phyloP scores from a whole-genome alignment of 2,113 vertebrate species.

The Tenebrosternarchus preto region DNA sequence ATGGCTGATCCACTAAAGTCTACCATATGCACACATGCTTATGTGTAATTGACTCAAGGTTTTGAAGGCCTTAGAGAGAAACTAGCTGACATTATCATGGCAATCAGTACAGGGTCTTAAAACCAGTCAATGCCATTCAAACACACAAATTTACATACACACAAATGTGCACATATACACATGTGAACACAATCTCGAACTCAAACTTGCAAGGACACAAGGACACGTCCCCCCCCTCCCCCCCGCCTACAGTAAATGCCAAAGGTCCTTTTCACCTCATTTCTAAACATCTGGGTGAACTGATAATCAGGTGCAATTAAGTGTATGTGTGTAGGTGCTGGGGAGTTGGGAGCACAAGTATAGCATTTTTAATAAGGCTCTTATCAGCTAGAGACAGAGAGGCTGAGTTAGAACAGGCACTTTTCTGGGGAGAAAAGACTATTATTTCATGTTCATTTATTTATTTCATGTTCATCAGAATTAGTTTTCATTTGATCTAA shows the following conservation, averaged over 20 bases:
- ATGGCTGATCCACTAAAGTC: neutral
- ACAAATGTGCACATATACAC: neutral
- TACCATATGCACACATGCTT: neutral
- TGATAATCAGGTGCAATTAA: neutral
- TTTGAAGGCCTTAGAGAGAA: constrained; percentile 20
- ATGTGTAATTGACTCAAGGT: constrained; percentile 33
- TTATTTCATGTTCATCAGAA: too few relatives aligned
- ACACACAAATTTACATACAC: neutral
- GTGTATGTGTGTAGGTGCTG: neutral
- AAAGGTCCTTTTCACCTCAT: neutral
- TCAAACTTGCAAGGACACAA: neutral
- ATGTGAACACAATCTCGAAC: neutral
- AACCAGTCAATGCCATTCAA: constrained; percentile 18
- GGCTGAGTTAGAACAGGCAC: too few relatives aligned
- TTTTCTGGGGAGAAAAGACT: too few relatives aligned
- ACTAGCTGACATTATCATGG: constrained; percentile 1
- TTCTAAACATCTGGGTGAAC: neutral
- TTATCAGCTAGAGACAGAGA: too few relatives aligned
- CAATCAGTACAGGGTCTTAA: constrained; percentile 12
- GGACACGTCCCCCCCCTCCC: neutral
- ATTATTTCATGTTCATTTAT: too few relatives aligned
- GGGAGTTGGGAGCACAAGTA: too few relatives aligned
- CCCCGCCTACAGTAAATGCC: neutral
- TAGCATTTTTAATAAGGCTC: too few relatives aligned
- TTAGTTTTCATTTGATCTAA: too few relatives aligned